Evolutionary conservation across 2,113 vertebrate genomes (phyloP), one percentile per base, ranked within the genome.

Genomic region (Poecilia latipinna): DNA sequence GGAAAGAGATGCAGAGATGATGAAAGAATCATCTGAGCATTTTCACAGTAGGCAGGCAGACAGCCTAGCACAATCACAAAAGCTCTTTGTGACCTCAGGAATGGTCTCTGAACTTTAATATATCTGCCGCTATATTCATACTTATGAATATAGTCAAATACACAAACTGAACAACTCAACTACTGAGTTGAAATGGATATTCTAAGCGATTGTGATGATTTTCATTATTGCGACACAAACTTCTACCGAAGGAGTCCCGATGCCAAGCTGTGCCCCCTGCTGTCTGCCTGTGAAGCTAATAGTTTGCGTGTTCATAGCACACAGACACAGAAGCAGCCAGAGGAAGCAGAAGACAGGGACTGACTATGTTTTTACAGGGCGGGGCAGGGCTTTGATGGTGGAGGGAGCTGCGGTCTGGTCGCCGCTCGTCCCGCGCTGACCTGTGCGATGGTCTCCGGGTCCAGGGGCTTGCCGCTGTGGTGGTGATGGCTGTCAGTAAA

Each of bases 391-490:
- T 93, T 90, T 87, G 89, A 92, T 89, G 91, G 82, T 91, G 90
- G 87, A 88, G 84, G 91, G 91, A 91, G 89, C 89, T 90, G 90
- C 86, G 88, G 87, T 85, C 70, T 84, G 74, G 83, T 88, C 89
- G 91, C 88, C 86, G 88, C 93, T 93, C 88, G 90, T 93, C 93
- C 92, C 87, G 80, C 89, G 91, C 94, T 89, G 93, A 99, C 98
- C 97, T 99, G 97, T 96, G 97, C 97, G 91, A 99, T 99, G 78
- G 96, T 96, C 92, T 99, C 97, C 51, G 97, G 96, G 71, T 99
- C 98, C 93, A 99, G 93, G 3, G 96, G 93, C 89, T 98, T 99
- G 76, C 89, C 87, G 0, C 86, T 65, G 10, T 90, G 89, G 77
- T 87, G 83, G 65, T 81, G 86, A 69, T 88, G 90, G 51, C 51